These are phyloP conservation scores for Cephus spinipes DNA, from an alignment of 2,888 invertebrate genomes.

Conservation along the genomic window DNA sequence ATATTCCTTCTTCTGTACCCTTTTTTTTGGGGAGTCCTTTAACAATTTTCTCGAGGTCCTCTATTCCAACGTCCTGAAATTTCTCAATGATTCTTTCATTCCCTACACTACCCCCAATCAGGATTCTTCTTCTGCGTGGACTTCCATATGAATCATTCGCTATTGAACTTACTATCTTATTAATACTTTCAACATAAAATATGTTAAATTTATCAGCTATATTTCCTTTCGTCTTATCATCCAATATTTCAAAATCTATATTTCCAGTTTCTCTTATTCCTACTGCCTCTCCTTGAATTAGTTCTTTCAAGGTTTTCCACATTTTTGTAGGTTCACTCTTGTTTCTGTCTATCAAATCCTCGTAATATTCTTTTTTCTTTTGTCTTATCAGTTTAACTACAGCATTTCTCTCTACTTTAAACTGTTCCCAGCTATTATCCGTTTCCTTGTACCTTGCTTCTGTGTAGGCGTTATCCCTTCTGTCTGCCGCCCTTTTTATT, in stretches of 20 bases:
- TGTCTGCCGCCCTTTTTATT: constrained; percentile 8
- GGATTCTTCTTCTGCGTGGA: background rate
- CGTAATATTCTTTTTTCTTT: background rate
- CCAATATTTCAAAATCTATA: constrained; percentile 14
- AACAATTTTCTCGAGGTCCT: constrained; percentile 3
- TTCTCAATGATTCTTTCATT: background rate
- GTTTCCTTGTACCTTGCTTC: background rate
- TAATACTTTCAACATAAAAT: constrained; percentile 15
- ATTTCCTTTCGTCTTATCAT: background rate
- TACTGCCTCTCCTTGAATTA: constrained; percentile 7
- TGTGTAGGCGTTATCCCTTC: constrained; percentile 14
- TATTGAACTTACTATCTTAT: constrained; percentile 12
- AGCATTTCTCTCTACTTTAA: constrained; percentile 13
- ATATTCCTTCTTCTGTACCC: constrained; percentile 12
- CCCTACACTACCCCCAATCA: background rate
- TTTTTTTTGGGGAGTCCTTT: constrained; percentile 13
- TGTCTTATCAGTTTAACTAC: constrained; percentile 10
- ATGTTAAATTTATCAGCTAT: constrained; percentile 18
- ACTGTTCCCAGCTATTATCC: constrained; percentile 11
- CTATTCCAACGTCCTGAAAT: background rate
- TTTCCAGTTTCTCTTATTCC: background rate
- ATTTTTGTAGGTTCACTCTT: constrained; percentile 3
- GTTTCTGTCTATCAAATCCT: constrained; percentile 4
- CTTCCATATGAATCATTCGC: background rate
- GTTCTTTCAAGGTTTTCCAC: constrained; percentile 15